These are phyloP conservation scores for Myotis vivesi DNA, from an alignment of 2,797 vertebrate species.

Conservation along the genomic window DNA sequence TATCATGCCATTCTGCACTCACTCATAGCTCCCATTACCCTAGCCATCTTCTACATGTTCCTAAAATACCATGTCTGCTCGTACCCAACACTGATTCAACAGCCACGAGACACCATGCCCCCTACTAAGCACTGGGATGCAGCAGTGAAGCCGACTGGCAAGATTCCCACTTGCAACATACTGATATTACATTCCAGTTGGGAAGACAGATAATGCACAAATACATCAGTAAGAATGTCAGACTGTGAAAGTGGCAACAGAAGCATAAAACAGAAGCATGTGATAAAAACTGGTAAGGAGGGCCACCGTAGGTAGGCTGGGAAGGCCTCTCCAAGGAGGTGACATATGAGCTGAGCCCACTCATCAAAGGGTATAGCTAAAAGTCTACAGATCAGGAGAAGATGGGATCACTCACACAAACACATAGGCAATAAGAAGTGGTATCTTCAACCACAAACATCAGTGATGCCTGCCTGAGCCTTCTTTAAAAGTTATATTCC, in stretches of 20 bases:
- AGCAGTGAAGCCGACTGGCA: background rate
- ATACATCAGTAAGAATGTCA: background rate
- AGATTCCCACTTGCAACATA: background rate
- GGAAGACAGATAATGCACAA: background rate
- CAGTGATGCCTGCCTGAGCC: background rate
- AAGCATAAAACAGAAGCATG: background rate
- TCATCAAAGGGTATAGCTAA: background rate
- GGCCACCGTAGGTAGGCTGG: background rate
- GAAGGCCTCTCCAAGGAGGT: background rate
- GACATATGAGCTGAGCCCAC: background rate
- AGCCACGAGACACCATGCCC: background rate
- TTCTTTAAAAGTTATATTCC: conserved; percentile 29
- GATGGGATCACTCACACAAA: background rate
- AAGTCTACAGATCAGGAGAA: background rate
- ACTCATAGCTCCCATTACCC: background rate
- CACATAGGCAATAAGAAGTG: background rate
- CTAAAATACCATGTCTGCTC: background rate
- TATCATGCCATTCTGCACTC: background rate
- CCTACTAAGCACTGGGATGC: background rate
- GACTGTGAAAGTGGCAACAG: background rate
- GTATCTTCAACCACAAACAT: background rate
- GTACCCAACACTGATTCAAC: background rate
- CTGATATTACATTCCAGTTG: background rate
- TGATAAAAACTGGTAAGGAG: background rate
- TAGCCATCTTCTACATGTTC: background rate